Base-by-base conservation (phyloP, 2,113 vertebrate species). In the Talpa occidentalis region DNA sequence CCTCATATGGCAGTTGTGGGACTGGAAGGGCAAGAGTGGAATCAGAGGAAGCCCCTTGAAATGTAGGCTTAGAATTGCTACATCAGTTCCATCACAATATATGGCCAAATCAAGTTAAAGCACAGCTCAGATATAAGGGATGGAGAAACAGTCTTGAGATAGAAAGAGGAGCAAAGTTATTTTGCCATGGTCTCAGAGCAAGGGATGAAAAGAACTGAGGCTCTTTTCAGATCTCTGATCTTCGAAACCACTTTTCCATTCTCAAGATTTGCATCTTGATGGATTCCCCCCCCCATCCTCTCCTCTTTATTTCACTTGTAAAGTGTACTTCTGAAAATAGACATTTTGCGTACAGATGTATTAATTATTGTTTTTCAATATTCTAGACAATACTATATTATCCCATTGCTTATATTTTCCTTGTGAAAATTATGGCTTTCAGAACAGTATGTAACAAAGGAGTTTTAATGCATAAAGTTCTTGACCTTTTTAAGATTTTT, bases 381-480 rank as follows among this genome's bases (percentile, higher is more conserved):
- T 88, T 72, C 19, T 16, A 87, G 35, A 85, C 26, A 47, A 47
- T 82, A 12, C 28, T 47, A 35, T 54, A 40, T 2, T 80, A 22
- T 59, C 67, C 28, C 60, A n/a, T 56, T 91, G 49, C 17, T 73
- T 69, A 28, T 80, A 64, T 83, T 85, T 72, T 62, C 21, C 47
- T 78, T 74, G 24, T 64, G 70, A 90, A 93, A 90, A 87, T 70
- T 87, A 59, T 74, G 44, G 12, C 3, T 47, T 11, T 94, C 49
- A 22, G 30, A 76, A 74, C 6, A 62, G 30, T 26, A 91, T 2
- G 22, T 56, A 77, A 42, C 2, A 77, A 74, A 26, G n/a, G n/a
- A 84, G 2, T 69, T 70, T 76, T 72, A 93, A 56, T 42, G 82
- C 35, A 47, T 81, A 66, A 76, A 28, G 1, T 47, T 42, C 21